phyloP scores from a whole-genome alignment of 2,888 invertebrate species.

The Griposia aprilina region DNA sequence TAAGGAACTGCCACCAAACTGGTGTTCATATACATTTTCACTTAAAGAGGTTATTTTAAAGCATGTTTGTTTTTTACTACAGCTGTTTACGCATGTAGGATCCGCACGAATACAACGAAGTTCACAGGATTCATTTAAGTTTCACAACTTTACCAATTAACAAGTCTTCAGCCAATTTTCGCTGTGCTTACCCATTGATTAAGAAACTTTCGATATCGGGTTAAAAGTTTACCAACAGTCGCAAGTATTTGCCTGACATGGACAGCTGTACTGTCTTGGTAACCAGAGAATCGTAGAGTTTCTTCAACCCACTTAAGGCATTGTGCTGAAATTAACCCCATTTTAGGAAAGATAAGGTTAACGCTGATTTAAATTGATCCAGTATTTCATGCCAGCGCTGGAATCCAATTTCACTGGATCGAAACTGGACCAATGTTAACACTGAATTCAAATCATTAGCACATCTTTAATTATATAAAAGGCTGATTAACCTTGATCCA shows the following conservation, averaged over 20 bases:
- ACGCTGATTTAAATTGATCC: neutral
- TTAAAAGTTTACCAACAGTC: conserved; percentile 45
- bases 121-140: conserved; percentile 37
- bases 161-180: conserved; percentile 44
- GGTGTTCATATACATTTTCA: neutral
- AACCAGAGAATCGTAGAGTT: neutral
- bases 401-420: neutral
- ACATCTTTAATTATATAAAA: too few relatives aligned
- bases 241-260: conserved; percentile 9
- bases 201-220: conserved; percentile 43
- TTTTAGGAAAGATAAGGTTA: neutral
- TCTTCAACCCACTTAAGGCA: neutral
- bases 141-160: conserved; percentile 56
- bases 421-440: neutral
- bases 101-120: conserved; percentile 18
- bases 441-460: too few relatives aligned
- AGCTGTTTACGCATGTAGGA: conserved; percentile 17
- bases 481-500: too few relatives aligned
- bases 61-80: too few relatives aligned
- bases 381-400: neutral
- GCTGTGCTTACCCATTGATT: conserved; percentile 46
- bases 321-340: neutral
- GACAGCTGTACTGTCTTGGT: neutral
- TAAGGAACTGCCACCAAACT: neutral
- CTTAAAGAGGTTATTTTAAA: neutral